These are phyloP conservation scores for Poliocrania exsul DNA, from an alignment of 2,797 vertebrate species.

Conservation along the genomic window DNA sequence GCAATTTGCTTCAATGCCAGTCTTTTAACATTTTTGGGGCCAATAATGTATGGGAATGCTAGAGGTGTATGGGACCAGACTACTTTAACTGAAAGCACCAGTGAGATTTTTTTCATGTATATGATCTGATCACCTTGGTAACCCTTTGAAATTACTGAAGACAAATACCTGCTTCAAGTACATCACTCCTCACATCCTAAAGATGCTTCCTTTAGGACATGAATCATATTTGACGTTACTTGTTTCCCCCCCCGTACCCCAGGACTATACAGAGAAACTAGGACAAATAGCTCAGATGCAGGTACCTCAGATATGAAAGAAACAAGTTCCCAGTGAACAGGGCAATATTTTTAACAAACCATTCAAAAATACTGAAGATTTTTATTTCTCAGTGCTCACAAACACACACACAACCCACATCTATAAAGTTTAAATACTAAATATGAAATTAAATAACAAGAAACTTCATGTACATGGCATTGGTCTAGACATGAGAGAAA, in stretches of 20 bases:
- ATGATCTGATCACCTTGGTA: neutral
- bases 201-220: neutral
- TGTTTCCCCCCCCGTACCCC: neutral
- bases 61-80: neutral
- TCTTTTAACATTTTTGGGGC: neutral
- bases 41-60: neutral
- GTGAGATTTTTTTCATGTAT: neutral
- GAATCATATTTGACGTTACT: neutral
- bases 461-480: neutral
- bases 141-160: neutral
- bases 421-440: neutral
- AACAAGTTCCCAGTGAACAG: neutral
- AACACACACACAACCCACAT: neutral
- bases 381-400: constrained; percentile 22
- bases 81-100: neutral
- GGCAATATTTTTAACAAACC: neutral
- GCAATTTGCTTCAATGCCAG: neutral
- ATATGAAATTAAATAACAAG: neutral
- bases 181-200: neutral
- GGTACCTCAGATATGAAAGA: neutral
- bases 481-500: neutral
- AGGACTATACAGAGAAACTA: neutral
- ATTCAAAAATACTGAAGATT: neutral
- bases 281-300: neutral
- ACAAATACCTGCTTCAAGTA: neutral